phyloP scores from a whole-genome alignment of 2,797 vertebrate genomes.

The Clamator glandarius region DNA sequence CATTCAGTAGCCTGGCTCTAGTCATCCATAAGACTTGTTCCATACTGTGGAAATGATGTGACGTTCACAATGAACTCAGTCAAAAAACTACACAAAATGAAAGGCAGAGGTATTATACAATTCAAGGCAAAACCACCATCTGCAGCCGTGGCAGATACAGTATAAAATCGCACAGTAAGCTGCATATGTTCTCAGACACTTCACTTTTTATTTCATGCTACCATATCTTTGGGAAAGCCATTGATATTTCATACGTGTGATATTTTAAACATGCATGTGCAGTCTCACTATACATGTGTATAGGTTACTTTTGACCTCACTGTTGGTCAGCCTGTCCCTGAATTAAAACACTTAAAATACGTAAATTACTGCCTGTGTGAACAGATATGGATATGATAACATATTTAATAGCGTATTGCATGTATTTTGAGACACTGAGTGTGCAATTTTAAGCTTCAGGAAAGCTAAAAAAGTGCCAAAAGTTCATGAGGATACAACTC shows the following conservation, averaged over 20 bases:
- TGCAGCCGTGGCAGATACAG: neutral
- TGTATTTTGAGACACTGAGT: neutral
- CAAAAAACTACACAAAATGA: neutral
- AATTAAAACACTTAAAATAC: neutral
- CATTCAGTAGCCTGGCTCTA: neutral
- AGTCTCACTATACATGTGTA: accelerated
- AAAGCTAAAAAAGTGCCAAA: neutral
- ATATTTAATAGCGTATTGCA: neutral
- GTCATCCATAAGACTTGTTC: accelerated
- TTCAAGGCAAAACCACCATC: neutral
- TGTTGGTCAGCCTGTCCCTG: neutral
- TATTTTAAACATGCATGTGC: too few relatives aligned
- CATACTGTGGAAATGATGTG: neutral
- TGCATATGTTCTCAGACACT: neutral
- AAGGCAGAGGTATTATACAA: neutral
- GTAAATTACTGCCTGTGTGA: neutral
- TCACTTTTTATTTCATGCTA: neutral
- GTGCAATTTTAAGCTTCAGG: neutral
- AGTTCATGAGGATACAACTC: neutral
- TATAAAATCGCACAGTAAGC: neutral
- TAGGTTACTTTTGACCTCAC: neutral
- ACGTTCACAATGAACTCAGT: neutral
- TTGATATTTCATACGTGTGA: neutral
- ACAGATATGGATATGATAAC: neutral
- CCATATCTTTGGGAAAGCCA: neutral